Base-by-base conservation (phyloP, 2,113 vertebrate genomes). In the Rhineura floridana region DNA sequence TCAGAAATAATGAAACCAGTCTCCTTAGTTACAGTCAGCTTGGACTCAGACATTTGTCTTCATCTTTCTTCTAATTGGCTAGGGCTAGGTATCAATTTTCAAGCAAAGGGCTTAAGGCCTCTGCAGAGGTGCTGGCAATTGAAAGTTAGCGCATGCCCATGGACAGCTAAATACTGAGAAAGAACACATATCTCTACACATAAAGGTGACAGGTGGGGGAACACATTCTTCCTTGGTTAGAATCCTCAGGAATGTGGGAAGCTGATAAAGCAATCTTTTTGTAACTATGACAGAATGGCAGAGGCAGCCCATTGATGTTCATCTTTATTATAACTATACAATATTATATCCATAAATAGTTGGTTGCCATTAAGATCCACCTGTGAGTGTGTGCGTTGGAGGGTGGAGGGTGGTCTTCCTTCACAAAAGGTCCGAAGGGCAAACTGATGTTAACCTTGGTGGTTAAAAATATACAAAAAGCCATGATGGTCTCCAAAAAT, bases 1-100 rank as follows among this genome's bases (percentile, higher is more conserved):
- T 52, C 42, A 75, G 70, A 59, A 79, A 80, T 89, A 89, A 91
- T 62, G 13, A 44, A 83, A 15, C 81, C 86, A 28, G 19, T 89
- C 17, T 90, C 19, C 13, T 90, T n/a, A 39, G 84, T 84, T 91
- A 63, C 89, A 91, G 39, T 73, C 65, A 75, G 65, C 55, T 80
- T 84, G 52, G 65, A 48, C 55, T 42, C 1, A 89, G n/a, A 48
- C 46, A 9, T 69, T 83, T 73, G 36, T 67, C 67, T 89, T 65
- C 63, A 73, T 52, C 28, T 80, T 25, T 55, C 23, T 52, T 13
- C 15, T 82, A 84, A 85, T 42, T 90, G 93, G 17, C 70, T 36
- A 33, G 75, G 72, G 19, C 81, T 59, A 81, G 62, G 89, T 81
- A 46, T 1, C 72, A 36, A 84, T 81, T 80, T 85, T 85, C 36